Base-by-base conservation (phyloP, 2,888 invertebrate genomes). In the Bursaphelenchus okinawaensis region DNA sequence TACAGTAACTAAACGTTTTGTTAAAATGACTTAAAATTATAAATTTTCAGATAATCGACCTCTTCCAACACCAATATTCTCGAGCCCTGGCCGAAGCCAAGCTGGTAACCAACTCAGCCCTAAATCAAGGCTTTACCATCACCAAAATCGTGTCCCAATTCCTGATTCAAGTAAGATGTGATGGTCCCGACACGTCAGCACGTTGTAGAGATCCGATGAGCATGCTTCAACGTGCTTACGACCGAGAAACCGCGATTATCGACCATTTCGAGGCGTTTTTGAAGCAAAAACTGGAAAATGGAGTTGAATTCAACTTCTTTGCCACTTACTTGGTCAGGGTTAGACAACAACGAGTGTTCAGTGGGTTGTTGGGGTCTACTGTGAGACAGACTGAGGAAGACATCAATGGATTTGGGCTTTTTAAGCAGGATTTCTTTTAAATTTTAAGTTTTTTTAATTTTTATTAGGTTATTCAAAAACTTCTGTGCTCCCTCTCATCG, bases 11-110 rank as follows among this genome's bases (percentile, higher is more conserved):
- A n/a, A n/a, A n/a, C n/a, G n/a, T n/a, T n/a, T n/a, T n/a, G n/a
- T n/a, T n/a, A n/a, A n/a, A n/a, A n/a, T n/a, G n/a, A 68, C 63
- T 64, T 68, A 50, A 50, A 63, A 9, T 64, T 51, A 52, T 57
- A 20, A 20, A 52, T 52, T 52, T 52, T 6, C 24, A 23, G 22
- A 23, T 54, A 23, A 54, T 54, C 22, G 12, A 6, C 6, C 6
- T 54, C 1, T 54, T 54, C 6, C 24, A 54, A 54, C 12, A 12
- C 23, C 22, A 54, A 23, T 54, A n/a, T 54, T 16, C n/a, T n/a
- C 40, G 40, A 12, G 12, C 40, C 40, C 12, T 40, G 40, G 40
- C 40, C 40, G 40, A 40, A 40, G 40, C 40, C 1, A 12, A 40
- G n/a, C 6, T 40, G 6, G n/a, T 40, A 12, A 16, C 40, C 3